phyloP scores from a whole-genome alignment of 2,113 vertebrate genomes.

The Anarrhichthys ocellatus region DNA sequence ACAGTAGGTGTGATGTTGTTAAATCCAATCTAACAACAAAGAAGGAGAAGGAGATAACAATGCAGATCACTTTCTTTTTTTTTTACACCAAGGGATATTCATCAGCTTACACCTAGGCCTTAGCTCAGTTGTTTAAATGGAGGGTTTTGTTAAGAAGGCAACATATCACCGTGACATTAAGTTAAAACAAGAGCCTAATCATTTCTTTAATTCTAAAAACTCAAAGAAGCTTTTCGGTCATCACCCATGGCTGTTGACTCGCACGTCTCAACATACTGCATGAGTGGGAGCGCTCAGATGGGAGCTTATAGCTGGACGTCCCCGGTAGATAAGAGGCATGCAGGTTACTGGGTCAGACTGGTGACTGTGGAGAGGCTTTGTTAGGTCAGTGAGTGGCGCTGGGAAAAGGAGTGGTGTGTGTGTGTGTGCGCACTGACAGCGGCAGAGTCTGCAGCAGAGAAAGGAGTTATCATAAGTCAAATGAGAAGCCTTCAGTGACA shows the following conservation, averaged over 20 bases:
- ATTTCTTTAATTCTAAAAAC: not conserved
- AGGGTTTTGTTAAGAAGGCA: not conserved
- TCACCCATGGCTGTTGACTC: conserved; percentile 30
- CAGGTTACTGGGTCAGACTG: conserved; percentile 81
- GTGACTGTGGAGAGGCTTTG: conserved; percentile 75
- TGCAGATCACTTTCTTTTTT: not conserved
- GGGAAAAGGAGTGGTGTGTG: conserved; percentile 33
- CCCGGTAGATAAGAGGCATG: conserved; percentile 61
- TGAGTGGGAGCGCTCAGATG: conserved; percentile 16
- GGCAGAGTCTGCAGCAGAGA: conserved; percentile 37
- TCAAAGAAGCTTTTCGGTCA: conserved; percentile 3
- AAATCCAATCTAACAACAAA: not conserved
- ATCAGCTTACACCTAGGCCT: not conserved
- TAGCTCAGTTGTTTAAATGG: conserved; percentile 3
- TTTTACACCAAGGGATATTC: not conserved
- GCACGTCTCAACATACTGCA: conserved; percentile 14
- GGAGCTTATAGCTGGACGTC: conserved; percentile 42
- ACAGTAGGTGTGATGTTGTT: not conserved
- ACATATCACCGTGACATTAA: not conserved
- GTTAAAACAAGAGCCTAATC: not conserved
- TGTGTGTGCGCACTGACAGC: not conserved
- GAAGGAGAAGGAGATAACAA: not conserved
- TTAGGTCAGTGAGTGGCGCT: conserved; percentile 62
- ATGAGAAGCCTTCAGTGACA: conserved; percentile 15
- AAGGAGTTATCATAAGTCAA: conserved; percentile 48